Evolutionary conservation across 1,140 invertebrate genomes (phyloP), one percentile per base, ranked within the genome.

Genomic region (Contarinia nasturtii): DNA sequence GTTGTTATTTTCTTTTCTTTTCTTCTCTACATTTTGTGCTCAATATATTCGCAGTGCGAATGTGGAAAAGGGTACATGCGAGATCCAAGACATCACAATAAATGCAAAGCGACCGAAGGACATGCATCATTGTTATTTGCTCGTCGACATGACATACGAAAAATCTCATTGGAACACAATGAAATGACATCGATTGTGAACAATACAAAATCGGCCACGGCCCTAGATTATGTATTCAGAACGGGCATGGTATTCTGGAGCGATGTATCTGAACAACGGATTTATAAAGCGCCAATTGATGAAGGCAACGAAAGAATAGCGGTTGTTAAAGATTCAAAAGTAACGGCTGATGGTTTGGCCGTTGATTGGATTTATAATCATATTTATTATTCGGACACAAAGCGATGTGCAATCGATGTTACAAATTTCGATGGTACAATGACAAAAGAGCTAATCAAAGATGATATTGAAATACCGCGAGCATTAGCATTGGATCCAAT

Each of bases 281-380:
- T 95, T 54, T 89, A 86, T 61, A 91, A 86, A 67, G 86, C 87
- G 17, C 87, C 88, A 8, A 89, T 91, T 46, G 86, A 91, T 55
- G 86, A 90, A 69, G 87, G 87, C 8, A 82, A 77, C 54, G 81
- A 87, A 46, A 76, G 82, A 51, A 78, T 75, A 0, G 78, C 85
- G 5, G 82, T 93, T 2, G 80, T 93, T 14, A 77, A 77, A 18
- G 74, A 89, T 42, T 80, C 87, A 58, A 67, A 88, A 20, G 86
- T 82, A 7, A 90, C 82, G 10, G 86, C 89, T 1, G 91, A 97
- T 68, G 92, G 91, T 15, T 65, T 97, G 42, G 90, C 92, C 2
- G 83, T 96, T 34, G 93, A 98, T 66, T 97, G 93, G 93, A 82
- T 97, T 45, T 91, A 96, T 64, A 83, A 85, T 62, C 85, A 95